Evolutionary conservation across 2,797 vertebrate species (phyloP).

Genomic region (Erithacus rubecula): DNA sequence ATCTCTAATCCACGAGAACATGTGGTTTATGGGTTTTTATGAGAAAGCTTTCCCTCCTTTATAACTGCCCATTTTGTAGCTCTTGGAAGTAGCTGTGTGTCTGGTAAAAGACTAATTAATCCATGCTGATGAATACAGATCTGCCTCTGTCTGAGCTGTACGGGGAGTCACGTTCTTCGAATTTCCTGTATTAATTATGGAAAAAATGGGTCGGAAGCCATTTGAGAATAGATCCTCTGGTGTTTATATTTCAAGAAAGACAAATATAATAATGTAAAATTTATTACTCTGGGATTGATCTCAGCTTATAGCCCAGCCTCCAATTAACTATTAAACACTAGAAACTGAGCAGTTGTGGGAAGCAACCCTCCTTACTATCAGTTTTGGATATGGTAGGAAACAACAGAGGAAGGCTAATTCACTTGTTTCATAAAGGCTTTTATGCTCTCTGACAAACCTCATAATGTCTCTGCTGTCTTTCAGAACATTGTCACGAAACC

Average conservation of each 20-base stretch:
- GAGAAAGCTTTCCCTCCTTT: not conserved
- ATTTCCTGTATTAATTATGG: slow-evolving; percentile 67
- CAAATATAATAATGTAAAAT: slow-evolving; percentile 69
- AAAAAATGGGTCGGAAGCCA: slow-evolving; percentile 57
- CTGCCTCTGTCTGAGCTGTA: slow-evolving; percentile 31
- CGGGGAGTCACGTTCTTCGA: slow-evolving; percentile 31
- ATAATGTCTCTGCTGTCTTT: not conserved
- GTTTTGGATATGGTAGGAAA: not conserved
- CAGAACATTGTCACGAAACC: not conserved
- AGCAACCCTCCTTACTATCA: not conserved
- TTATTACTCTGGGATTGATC: slow-evolving; percentile 51
- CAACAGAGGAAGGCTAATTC: not conserved
- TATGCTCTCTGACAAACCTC: slow-evolving; percentile 10
- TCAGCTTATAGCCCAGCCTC: not conserved
- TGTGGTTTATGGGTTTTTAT: not conserved
- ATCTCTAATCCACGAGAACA: not conserved
- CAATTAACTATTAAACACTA: slow-evolving; percentile 50
- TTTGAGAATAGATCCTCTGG: slow-evolving; percentile 54
- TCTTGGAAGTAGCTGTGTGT: not conserved
- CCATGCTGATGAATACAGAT: slow-evolving; percentile 41
- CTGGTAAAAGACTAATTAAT: slow-evolving; percentile 56
- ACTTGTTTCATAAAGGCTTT: slow-evolving; percentile 2
- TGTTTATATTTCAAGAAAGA: slow-evolving; percentile 64
- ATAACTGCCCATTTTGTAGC: not conserved
- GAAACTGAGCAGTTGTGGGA: not conserved